Evolutionary conservation across 2,113 vertebrate genomes (phyloP).

Genomic region (Psittacula cyanocephala): DNA sequence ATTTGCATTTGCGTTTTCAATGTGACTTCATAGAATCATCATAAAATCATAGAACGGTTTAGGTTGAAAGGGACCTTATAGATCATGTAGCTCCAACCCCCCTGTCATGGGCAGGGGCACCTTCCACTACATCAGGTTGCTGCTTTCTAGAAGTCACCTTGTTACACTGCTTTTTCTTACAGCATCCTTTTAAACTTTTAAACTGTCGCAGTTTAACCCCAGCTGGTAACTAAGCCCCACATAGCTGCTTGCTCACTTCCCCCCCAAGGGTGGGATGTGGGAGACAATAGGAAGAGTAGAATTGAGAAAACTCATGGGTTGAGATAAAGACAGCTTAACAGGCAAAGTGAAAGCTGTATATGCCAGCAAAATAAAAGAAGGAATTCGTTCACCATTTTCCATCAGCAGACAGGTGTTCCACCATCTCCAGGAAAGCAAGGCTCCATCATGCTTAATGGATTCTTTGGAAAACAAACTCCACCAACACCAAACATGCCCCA

Average conservation of each 20-base stretch:
- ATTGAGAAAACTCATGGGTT: neutral
- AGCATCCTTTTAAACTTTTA: neutral
- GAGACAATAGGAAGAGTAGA: neutral
- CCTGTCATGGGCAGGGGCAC: too few relatives aligned
- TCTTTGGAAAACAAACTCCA: neutral
- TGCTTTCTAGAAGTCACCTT: neutral
- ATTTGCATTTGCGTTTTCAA: neutral
- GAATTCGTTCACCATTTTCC: neutral
- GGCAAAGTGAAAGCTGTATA: neutral
- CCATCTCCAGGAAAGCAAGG: neutral
- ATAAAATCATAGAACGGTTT: too few relatives aligned
- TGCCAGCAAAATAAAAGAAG: neutral
- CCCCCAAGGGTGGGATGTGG: neutral
- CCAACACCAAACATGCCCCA: neutral
- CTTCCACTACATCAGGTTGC: too few relatives aligned
- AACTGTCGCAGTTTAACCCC: neutral
- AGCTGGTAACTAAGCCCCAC: neutral
- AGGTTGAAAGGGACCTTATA: too few relatives aligned
- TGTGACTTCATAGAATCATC: neutral
- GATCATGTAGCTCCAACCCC: too few relatives aligned
- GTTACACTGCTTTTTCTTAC: neutral
- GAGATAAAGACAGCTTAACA: neutral
- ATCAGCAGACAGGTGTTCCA: neutral
- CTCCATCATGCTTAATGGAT: too few relatives aligned
- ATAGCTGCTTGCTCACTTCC: neutral